Percentiles rank a stretch among this genome's conserved stretches.
phyloP scores from a whole-genome alignment of 2,888 invertebrate genomes.

The Drosophila mimetica region DNA sequence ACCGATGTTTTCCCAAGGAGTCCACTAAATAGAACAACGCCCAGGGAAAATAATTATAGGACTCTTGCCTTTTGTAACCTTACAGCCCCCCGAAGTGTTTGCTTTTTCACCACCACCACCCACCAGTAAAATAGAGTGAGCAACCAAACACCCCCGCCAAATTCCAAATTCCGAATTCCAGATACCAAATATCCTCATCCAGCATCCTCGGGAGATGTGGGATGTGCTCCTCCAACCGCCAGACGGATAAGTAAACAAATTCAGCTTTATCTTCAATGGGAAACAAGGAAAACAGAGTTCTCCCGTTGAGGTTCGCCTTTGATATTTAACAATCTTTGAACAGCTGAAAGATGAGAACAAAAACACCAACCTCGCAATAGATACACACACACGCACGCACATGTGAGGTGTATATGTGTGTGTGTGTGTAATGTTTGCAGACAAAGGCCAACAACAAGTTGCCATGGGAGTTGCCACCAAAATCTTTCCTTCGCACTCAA shows the following conservation, averaged over 20 bases:
- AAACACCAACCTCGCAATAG: conserved; percentile 22
- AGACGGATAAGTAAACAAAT: conserved; percentile 56
- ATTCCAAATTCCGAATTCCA: neutral
- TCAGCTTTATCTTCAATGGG: conserved; percentile 74
- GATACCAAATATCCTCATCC: neutral
- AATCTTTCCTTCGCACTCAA: conserved; percentile 38
- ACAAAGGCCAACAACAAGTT: conserved; percentile 49
- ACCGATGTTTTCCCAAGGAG: neutral
- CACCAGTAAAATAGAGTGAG: conserved; percentile 1
- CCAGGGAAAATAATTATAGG: conserved; percentile 20
- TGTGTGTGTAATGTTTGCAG: conserved; percentile 30
- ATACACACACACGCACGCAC: conserved; percentile 12
- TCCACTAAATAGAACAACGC: neutral
- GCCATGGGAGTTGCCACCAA: conserved; percentile 46
- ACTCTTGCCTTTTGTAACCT: conserved; percentile 11
- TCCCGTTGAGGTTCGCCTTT: conserved; percentile 28
- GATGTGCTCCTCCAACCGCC: conserved; percentile 19
- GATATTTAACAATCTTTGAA: conserved; percentile 45
- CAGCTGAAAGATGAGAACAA: conserved; percentile 46
- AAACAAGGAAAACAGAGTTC: conserved; percentile 37
- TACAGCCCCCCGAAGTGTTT: conserved; percentile 2
- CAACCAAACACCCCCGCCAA: conserved; percentile 4
- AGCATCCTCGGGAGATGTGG: neutral
- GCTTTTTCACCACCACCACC: neutral
- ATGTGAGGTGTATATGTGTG: neutral